Evolutionary conservation across 2,113 vertebrate genomes (phyloP).

Genomic region (Oostethus manadensis): DNA sequence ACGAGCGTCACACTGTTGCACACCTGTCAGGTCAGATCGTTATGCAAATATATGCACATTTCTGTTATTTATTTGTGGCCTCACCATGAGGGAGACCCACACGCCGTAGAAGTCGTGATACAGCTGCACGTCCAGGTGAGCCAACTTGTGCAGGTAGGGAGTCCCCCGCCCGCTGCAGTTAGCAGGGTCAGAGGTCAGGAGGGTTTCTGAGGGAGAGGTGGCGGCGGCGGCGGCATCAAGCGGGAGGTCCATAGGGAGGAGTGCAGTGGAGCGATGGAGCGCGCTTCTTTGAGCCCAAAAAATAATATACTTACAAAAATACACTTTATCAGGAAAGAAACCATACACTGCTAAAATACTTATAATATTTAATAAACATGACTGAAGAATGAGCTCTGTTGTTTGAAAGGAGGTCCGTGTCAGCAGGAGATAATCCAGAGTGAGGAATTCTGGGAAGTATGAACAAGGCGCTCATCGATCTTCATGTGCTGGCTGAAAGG

Average conservation of each 20-base stretch:
- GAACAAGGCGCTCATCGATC: slow-evolving; percentile 41
- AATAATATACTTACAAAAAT: too few species aligned
- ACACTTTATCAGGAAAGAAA: too few species aligned
- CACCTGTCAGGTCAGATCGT: slow-evolving; percentile 33
- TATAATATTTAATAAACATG: background rate
- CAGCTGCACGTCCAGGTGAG: slow-evolving; percentile 78
- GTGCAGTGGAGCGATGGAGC: too few species aligned
- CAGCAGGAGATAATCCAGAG: slow-evolving; percentile 25
- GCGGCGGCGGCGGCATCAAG: slow-evolving; percentile 66
- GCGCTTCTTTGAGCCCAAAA: too few species aligned
- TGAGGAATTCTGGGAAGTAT: slow-evolving; percentile 26
- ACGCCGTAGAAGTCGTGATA: slow-evolving; percentile 79
- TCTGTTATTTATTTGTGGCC: slow-evolving; percentile 62
- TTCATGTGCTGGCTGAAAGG: slow-evolving; percentile 31
- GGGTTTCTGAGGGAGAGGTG: slow-evolving; percentile 28
- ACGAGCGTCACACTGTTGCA: slow-evolving; percentile 83
- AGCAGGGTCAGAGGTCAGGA: background rate
- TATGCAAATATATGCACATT: slow-evolving; percentile 60
- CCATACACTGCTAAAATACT: too few species aligned
- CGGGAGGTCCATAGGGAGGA: slow-evolving; percentile 41
- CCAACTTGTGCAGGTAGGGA: slow-evolving; percentile 76
- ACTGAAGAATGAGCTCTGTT: slow-evolving; percentile 4
- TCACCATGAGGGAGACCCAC: slow-evolving; percentile 83
- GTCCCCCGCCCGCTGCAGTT: slow-evolving; percentile 50
- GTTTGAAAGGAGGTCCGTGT: slow-evolving; percentile 18